Evolutionary conservation across 2,113 vertebrate genomes (phyloP).

Genomic region (Caloenas nicobarica): DNA sequence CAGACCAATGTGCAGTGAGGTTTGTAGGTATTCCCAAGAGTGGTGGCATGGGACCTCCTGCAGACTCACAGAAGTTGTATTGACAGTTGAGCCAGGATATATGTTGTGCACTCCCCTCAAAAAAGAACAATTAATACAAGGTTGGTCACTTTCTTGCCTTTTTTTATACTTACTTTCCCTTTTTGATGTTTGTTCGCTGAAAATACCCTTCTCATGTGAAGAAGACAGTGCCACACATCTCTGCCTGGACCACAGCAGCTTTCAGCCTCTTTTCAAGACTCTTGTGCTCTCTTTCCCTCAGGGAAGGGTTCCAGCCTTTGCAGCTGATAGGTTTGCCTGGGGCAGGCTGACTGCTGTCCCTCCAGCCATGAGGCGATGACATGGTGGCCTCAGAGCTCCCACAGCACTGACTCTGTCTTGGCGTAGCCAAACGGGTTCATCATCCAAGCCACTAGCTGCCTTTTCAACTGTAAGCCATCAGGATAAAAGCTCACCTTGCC

Average conservation of each 20-base stretch:
- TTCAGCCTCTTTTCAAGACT: neutral
- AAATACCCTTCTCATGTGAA: neutral
- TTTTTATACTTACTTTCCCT: neutral
- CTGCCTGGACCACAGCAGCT: neutral
- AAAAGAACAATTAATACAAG: neutral
- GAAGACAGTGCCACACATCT: accelerated
- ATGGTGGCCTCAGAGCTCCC: neutral
- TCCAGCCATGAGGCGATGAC: neutral
- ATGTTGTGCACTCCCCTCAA: neutral
- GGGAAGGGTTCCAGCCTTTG: neutral
- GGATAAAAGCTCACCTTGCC: neutral
- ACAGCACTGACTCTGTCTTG: neutral
- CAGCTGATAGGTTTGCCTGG: neutral
- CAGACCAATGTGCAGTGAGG: neutral
- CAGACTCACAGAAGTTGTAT: neutral
- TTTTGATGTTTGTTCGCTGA: neutral
- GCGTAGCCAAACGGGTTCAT: neutral
- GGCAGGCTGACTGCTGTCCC: neutral
- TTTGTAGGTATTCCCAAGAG: neutral
- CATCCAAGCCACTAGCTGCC: neutral
- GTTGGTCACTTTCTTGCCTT: neutral
- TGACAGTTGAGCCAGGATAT: accelerated
- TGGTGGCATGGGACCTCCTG: neutral
- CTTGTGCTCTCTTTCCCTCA: neutral
- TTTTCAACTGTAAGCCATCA: neutral